Percentiles rank a stretch among this genome's conserved stretches.
These are phyloP conservation scores for Plemyria rubiginata DNA, from an alignment of 2,888 invertebrate genomes.

Conservation along the genomic window DNA sequence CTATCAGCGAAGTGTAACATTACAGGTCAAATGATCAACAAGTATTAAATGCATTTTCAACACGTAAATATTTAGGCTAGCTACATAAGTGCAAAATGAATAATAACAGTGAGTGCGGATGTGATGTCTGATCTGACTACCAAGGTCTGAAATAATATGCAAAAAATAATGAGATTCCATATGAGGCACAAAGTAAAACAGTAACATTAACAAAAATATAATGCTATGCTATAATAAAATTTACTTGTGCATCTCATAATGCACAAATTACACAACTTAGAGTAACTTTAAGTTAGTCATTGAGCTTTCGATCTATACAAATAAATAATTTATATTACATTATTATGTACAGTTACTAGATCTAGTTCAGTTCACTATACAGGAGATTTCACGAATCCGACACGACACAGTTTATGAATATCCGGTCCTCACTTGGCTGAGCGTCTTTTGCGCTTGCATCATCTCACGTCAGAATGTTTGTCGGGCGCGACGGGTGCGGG, in stretches of 20 bases:
- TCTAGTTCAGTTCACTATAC: conserved; percentile 55
- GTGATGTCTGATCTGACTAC: conserved; percentile 62
- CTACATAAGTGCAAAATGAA: conserved; percentile 14
- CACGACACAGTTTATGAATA: conserved; percentile 20
- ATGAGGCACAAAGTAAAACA: conserved; percentile 78
- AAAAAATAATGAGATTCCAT: conserved; percentile 77
- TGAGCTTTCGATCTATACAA: conserved; percentile 84
- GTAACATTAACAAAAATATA: conserved; percentile 75
- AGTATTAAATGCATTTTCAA: conserved; percentile 28
- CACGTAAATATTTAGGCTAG: conserved; percentile 12
- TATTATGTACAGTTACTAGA: conserved; percentile 67
- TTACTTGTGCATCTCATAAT: conserved; percentile 73
- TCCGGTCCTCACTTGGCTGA: conserved; percentile 29
- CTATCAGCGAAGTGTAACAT: conserved; percentile 1
- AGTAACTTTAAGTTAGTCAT: conserved; percentile 82
- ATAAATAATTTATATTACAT: conserved; percentile 74
- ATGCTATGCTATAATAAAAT: conserved; percentile 67
- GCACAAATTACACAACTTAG: conserved; percentile 74
- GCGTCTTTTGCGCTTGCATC: conserved; percentile 83
- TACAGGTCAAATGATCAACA: conserved; percentile 4
- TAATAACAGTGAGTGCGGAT: conserved; percentile 14
- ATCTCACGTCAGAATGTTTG: conserved; percentile 95
- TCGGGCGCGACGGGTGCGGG: conserved; percentile 45
- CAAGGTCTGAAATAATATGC: conserved; percentile 50
- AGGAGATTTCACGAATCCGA: conserved; percentile 56